Conservation (phyloP, 2,888 invertebrate species). For the Reticulitermes lucifugus region DNA sequence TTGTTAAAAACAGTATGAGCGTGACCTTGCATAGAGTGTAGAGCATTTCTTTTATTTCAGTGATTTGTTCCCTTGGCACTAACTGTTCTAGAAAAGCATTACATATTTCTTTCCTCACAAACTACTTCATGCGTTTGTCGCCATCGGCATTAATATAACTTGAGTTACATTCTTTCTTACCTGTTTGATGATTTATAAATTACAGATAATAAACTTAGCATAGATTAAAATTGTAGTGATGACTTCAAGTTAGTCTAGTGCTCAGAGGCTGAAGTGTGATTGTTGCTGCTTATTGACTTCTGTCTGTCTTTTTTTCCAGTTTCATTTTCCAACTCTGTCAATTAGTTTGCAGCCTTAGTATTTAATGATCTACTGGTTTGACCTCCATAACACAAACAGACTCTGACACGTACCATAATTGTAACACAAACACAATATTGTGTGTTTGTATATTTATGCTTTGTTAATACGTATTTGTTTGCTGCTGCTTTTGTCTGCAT, state of each 20-base stretch:
- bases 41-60: neutral
- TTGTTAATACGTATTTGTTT: constrained; percentile 39
- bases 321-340: constrained; percentile 46
- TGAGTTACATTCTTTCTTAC: neutral
- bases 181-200: constrained; percentile 25
- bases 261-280: constrained; percentile 45
- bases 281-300: constrained; percentile 48
- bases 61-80: constrained; percentile 10
- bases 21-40: neutral
- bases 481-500: constrained; percentile 43
- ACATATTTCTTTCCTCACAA: constrained; percentile 9
- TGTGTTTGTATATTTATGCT: constrained; percentile 42
- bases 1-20: neutral
- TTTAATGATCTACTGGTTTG: constrained; percentile 52
- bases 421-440: constrained; percentile 49
- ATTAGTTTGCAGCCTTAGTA: constrained; percentile 41
- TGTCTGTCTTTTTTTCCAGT: constrained; percentile 49
- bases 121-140: constrained; percentile 19
- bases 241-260: constrained; percentile 24
- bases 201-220: neutral
- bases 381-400: constrained; percentile 51
- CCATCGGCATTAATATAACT: constrained; percentile 13
- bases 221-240: neutral
- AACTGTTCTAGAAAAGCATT: constrained; percentile 17
- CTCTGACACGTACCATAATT: constrained; percentile 47